Evolutionary conservation across 1,140 invertebrate genomes (phyloP).

Genomic region (Trissolcus basalis): DNA sequence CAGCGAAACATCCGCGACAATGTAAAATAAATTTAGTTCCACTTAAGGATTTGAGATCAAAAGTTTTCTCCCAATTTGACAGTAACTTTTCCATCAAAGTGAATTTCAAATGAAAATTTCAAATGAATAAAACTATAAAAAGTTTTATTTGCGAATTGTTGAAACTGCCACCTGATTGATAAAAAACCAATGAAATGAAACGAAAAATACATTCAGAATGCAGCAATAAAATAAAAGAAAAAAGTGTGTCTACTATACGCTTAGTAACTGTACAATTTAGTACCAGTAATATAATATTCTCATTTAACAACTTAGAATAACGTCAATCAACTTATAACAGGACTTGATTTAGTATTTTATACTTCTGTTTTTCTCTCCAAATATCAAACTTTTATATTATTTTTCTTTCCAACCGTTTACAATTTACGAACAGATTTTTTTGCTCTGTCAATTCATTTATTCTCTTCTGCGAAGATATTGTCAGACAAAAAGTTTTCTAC

Average conservation of each 20-base stretch:
- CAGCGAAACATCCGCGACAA: constrained; percentile 37
- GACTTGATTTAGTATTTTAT: not conserved
- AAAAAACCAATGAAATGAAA: constrained; percentile 10
- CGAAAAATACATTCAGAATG: constrained; percentile 37
- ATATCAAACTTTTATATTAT: too few species aligned
- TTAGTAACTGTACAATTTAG: constrained; percentile 20
- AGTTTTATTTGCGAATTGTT: too few species aligned
- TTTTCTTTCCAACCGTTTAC: too few species aligned
- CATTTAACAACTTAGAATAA: constrained; percentile 18
- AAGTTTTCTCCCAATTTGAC: not conserved
- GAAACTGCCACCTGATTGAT: not conserved
- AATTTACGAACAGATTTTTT: too few species aligned
- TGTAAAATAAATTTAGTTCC: constrained; percentile 17
- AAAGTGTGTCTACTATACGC: constrained; percentile 18
- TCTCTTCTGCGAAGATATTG: too few species aligned
- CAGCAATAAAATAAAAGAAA: constrained; percentile 9
- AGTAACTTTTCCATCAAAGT: too few species aligned
- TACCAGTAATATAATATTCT: not conserved
- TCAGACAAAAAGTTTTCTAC: too few species aligned
- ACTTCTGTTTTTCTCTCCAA: too few species aligned
- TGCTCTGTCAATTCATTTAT: too few species aligned
- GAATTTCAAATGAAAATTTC: too few species aligned
- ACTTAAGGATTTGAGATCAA: not conserved
- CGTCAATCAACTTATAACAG: not conserved
- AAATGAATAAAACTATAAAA: too few species aligned